A percentile compares a stretch with the other conserved stretches of the same genome.
phyloP scores from a whole-genome alignment of 1,140 invertebrate species.

The Camponotus pennsylvanicus region DNA sequence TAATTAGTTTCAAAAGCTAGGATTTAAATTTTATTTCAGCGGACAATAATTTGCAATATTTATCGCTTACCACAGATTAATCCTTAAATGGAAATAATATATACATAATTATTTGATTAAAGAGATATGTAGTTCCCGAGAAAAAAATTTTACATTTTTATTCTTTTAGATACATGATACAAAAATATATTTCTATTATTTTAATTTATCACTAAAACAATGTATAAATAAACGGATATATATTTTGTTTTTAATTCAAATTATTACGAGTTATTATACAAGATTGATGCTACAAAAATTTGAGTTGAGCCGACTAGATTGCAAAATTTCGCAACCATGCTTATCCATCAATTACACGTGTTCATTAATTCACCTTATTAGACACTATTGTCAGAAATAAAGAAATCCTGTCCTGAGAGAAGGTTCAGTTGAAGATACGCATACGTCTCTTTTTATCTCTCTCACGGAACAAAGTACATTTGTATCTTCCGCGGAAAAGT shows the following conservation, averaged over 20 bases:
- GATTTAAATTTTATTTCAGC: neutral
- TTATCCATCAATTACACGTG: neutral
- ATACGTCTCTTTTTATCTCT: neutral
- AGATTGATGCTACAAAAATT: too few relatives aligned
- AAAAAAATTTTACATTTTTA: neutral
- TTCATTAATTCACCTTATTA: slow-evolving; percentile 11
- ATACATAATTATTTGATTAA: neutral
- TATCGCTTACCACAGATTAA: neutral
- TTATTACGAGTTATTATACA: too few relatives aligned
- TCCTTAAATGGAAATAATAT: neutral
- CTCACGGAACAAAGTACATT: neutral
- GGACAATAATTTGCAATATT: neutral
- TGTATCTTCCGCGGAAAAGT: slow-evolving; percentile 19
- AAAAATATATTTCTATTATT: too few relatives aligned
- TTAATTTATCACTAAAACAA: too few relatives aligned
- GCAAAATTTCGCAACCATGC: neutral
- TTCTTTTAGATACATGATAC: too few relatives aligned
- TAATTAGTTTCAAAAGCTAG: slow-evolving; percentile 1
- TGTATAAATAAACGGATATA: too few relatives aligned
- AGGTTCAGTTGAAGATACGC: slow-evolving; percentile 24
- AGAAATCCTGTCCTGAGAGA: neutral
- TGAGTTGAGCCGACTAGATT: neutral
- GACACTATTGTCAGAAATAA: neutral
- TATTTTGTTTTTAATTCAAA: too few relatives aligned
- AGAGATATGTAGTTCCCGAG: neutral